Evolutionary conservation across 2,113 vertebrate genomes (phyloP).

Genomic region (Dasyornis broadbenti): DNA sequence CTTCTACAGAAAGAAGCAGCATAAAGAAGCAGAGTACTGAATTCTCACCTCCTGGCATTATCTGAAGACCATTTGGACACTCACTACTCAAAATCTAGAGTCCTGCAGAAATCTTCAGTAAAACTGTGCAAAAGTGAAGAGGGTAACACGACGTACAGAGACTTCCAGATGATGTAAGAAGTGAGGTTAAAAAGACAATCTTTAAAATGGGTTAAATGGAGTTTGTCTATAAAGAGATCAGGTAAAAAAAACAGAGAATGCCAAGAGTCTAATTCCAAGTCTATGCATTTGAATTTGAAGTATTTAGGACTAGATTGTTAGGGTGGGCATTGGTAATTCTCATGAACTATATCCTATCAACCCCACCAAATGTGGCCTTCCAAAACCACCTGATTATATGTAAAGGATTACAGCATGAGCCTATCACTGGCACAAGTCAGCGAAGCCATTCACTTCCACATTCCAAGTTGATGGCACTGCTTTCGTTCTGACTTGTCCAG

Average conservation of each 20-base stretch:
- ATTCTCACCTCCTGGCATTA: background rate
- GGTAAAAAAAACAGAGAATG: background rate
- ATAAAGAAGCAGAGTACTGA: rapidly evolving
- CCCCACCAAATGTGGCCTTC: background rate
- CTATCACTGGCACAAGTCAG: background rate
- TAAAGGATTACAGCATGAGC: rapidly evolving
- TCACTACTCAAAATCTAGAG: background rate
- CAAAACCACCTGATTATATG: background rate
- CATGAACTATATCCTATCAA: background rate
- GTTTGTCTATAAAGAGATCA: background rate
- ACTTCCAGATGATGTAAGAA: background rate
- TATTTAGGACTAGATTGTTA: background rate
- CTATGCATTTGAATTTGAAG: background rate
- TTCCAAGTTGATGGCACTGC: background rate
- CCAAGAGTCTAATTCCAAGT: background rate
- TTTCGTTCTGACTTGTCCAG: background rate
- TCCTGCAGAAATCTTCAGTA: background rate
- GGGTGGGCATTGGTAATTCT: background rate
- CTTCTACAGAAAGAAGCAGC: background rate
- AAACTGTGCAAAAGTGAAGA: background rate
- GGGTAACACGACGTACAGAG: background rate
- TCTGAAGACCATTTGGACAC: background rate
- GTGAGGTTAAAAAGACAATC: background rate
- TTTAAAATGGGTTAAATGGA: background rate
- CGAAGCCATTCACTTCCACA: background rate